Conservation (phyloP, 2,797 vertebrate genomes). For the Myotis pilosus region DNA sequence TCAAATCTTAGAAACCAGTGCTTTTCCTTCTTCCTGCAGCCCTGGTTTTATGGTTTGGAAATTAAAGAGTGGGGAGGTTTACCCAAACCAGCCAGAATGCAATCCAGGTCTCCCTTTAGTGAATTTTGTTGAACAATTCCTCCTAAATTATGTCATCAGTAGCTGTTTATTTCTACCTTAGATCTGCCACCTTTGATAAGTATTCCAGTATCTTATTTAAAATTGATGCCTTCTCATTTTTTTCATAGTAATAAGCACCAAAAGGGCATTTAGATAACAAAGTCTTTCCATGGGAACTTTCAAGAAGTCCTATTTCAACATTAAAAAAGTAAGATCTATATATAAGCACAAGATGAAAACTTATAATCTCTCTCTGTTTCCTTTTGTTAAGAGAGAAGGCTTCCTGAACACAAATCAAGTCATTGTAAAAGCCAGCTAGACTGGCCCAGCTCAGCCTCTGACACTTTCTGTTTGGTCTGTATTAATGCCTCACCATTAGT, state of each 20-base stretch:
- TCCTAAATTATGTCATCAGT: not conserved
- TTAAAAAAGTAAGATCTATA: constrained; percentile 19
- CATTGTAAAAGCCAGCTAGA: not conserved
- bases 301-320: not conserved
- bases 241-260: not conserved
- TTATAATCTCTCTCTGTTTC: not conserved
- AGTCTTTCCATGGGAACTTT: not conserved
- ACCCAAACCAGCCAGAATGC: not conserved
- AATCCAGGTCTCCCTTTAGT: not conserved
- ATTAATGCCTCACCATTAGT: not conserved
- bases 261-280: not conserved
- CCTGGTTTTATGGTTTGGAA: not conserved
- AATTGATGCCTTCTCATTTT: not conserved
- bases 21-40: not conserved
- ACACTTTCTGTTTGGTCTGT: not conserved
- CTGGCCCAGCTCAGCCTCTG: not conserved
- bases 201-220: constrained; percentile 6
- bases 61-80: not conserved
- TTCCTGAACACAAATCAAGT: not conserved
- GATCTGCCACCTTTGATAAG: not conserved
- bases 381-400: not conserved
- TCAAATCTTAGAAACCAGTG: not conserved
- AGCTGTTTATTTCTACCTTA: not conserved
- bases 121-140: not conserved
- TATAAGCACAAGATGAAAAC: not conserved